Evolutionary conservation across 2,113 vertebrate species (phyloP).

Genomic region (Phycodurus eques): DNA sequence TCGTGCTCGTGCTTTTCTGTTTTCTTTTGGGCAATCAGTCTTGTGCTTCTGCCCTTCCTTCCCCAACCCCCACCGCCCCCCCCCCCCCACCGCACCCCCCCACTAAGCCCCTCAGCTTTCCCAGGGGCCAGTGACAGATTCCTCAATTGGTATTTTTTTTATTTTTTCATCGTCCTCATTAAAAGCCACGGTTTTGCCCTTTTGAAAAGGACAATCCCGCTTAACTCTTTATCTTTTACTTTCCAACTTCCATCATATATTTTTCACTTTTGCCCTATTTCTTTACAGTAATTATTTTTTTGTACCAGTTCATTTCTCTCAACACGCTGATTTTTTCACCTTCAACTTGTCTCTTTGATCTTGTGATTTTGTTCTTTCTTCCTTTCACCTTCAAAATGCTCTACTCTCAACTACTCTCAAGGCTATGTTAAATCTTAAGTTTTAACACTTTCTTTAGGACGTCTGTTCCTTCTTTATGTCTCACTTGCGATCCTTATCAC

Average conservation of each 20-base stretch:
- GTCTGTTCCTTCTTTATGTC: background rate
- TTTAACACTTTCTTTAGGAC: background rate
- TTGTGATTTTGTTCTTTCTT: slow-evolving; percentile 8
- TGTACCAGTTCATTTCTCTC: background rate
- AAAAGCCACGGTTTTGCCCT: background rate
- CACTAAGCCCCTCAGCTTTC: background rate
- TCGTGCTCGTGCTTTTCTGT: slow-evolving; percentile 20
- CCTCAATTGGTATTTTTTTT: slow-evolving; percentile 20
- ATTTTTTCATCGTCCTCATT: background rate
- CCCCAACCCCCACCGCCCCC: too few species aligned
- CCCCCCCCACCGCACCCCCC: slow-evolving; percentile 5
- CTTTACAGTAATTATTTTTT: background rate
- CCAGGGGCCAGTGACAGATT: slow-evolving; percentile 23
- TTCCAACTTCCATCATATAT: background rate
- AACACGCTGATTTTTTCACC: slow-evolving; percentile 20
- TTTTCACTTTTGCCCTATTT: too few species aligned
- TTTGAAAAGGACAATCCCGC: background rate
- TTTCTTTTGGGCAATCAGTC: slow-evolving; percentile 15
- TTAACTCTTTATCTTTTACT: slow-evolving; percentile 3
- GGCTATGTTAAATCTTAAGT: background rate
- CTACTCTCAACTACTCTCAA: slow-evolving; percentile 9
- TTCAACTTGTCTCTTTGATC: slow-evolving; percentile 14
- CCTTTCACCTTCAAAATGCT: slow-evolving; percentile 13
- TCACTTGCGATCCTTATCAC: background rate
- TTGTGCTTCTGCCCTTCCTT: slow-evolving; percentile 12